Percentiles rank a stretch among this genome's conserved stretches.
Conservation (phyloP, 2,113 vertebrate genomes). For the Istiophorus platypterus region DNA sequence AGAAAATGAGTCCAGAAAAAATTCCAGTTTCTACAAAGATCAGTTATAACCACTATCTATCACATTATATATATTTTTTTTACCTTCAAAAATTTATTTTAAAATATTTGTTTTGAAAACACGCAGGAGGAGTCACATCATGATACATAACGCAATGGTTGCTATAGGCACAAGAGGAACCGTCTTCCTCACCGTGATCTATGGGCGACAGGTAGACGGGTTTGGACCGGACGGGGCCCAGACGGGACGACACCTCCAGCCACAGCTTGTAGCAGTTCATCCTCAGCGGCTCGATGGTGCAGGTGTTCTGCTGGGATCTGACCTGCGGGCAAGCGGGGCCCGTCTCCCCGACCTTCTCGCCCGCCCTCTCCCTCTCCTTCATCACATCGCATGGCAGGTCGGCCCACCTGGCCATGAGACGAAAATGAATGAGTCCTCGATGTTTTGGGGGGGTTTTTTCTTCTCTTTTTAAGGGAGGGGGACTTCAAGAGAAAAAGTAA, state of each 20-base stretch:
- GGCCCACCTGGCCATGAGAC: conserved; percentile 58
- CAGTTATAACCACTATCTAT: neutral
- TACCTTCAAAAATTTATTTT: neutral
- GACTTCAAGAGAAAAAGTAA: no score
- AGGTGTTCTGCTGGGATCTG: conserved; percentile 68
- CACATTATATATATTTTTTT: neutral
- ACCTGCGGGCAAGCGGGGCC: conserved; percentile 76
- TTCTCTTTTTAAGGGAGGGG: no score
- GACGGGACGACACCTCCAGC: conserved; percentile 86
- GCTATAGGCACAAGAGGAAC: no score
- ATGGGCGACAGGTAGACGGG: conserved; percentile 88
- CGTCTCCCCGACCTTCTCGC: conserved; percentile 74
- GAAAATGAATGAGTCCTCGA: no score
- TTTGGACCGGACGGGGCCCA: conserved; percentile 86
- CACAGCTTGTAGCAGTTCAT: conserved; percentile 93
- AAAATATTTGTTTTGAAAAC: neutral
- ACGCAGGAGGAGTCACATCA: no score
- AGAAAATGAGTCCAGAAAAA: no score
- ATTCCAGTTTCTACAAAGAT: no score
- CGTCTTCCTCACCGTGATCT: conserved; percentile 87
- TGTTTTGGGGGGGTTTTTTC: neutral
- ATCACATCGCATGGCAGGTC: conserved; percentile 85
- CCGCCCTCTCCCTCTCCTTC: conserved; percentile 73
- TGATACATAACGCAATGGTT: no score
- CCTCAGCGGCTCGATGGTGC: conserved; percentile 88